These are phyloP conservation scores for Antheraea pernyi DNA, from an alignment of 1,140 invertebrate genomes.

Conservation along the genomic window DNA sequence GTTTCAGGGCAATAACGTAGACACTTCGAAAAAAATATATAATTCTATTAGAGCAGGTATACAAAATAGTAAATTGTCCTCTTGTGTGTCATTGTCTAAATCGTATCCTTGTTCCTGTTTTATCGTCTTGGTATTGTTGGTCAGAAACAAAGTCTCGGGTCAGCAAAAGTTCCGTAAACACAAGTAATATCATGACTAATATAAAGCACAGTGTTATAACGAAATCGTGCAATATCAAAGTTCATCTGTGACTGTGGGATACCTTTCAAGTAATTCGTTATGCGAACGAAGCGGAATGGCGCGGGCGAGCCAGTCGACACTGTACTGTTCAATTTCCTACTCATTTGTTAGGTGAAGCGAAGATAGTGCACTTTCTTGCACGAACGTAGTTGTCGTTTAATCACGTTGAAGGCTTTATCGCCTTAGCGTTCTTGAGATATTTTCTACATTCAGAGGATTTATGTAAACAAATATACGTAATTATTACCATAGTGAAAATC, in stretches of 20 bases:
- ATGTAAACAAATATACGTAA: neutral
- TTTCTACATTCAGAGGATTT: neutral
- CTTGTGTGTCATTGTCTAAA: too few relatives aligned
- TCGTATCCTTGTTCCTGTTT: too few relatives aligned
- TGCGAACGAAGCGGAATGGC: neutral
- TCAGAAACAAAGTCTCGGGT: too few relatives aligned
- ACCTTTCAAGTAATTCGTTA: slow-evolving; percentile 1
- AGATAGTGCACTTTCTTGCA: neutral
- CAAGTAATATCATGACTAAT: neutral
- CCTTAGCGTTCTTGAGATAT: neutral
- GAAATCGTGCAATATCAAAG: slow-evolving; percentile 9
- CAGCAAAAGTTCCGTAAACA: neutral
- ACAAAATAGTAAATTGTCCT: too few relatives aligned
- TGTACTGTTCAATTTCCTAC: slow-evolving; percentile 7
- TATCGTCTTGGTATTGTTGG: too few relatives aligned
- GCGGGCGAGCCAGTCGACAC: neutral
- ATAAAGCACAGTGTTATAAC: neutral
- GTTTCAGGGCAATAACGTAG: too few relatives aligned
- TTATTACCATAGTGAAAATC: too few relatives aligned
- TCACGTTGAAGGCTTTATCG: neutral
- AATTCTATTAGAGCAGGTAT: too few relatives aligned
- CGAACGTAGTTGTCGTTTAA: neutral
- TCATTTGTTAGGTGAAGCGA: slow-evolving; percentile 1
- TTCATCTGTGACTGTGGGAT: slow-evolving; percentile 5
- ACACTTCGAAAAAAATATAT: too few relatives aligned